Percentiles rank a stretch among this genome's conserved stretches.
Conservation (phyloP, 2,888 invertebrate genomes). For the Heteromurus nitidus region DNA sequence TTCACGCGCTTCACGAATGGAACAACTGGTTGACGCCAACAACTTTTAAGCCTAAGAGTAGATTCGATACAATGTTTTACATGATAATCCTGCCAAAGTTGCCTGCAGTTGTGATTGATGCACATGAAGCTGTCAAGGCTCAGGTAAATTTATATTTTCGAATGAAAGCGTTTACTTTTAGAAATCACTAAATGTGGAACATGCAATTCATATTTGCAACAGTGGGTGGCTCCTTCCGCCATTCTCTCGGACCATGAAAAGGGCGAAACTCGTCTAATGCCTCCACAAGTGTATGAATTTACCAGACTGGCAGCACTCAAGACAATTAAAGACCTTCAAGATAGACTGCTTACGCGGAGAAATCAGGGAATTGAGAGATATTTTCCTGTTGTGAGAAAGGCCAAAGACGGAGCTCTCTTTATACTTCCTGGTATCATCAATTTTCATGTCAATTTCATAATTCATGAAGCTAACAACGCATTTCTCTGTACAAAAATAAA, state of each 20-base stretch:
- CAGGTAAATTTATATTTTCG: constrained; percentile 77
- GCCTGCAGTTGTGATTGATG: constrained; percentile 78
- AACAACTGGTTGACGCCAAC: constrained; percentile 87
- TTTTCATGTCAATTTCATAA: not conserved
- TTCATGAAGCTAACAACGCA: constrained; percentile 4
- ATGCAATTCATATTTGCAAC: constrained; percentile 55
- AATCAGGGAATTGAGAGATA: constrained; percentile 78
- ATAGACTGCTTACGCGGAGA: constrained; percentile 80
- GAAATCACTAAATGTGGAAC: not conserved
- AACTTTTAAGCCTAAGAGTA: constrained; percentile 75
- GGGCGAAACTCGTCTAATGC: constrained; percentile 79
- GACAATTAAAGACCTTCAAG: constrained; percentile 79
- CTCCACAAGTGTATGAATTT: constrained; percentile 88
- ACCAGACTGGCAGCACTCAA: constrained; percentile 79
- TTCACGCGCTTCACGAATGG: constrained; percentile 88
- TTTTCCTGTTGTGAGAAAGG: constrained; percentile 78
- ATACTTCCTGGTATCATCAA: constrained; percentile 80
- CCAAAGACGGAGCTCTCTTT: constrained; percentile 79
- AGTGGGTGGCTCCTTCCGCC: constrained; percentile 83
- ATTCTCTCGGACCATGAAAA: constrained; percentile 76
- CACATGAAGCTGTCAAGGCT: constrained; percentile 80
- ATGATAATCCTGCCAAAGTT: constrained; percentile 79
- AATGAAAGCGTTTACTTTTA: too few relatives aligned
- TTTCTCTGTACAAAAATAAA: too few relatives aligned
- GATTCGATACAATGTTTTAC: constrained; percentile 86